Evolutionary conservation across 37 sponge, comb jelly and placozoan species (phyloP).

Genomic region (Bolinopsis microptera): DNA sequence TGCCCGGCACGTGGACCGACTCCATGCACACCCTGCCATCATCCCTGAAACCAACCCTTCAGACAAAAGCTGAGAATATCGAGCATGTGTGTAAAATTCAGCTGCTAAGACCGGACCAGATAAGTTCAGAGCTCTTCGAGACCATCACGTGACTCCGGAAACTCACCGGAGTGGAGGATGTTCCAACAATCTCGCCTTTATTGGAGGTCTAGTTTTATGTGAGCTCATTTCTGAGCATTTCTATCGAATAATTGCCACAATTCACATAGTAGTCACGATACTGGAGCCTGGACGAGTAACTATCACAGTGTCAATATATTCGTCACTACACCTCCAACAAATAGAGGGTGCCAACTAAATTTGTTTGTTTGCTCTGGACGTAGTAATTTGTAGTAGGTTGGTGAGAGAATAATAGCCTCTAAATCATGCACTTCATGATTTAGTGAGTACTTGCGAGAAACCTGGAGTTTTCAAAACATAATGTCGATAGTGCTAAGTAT

Average conservation of each 20-base stretch:
- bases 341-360: not conserved
- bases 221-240: not conserved
- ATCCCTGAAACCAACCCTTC: not conserved
- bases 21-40: not conserved
- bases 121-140: not conserved
- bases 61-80: not conserved
- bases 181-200: not conserved
- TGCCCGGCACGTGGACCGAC: not conserved
- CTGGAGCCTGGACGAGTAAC: not conserved
- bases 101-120: not conserved
- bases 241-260: not conserved
- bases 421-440: not conserved
- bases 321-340: not conserved
- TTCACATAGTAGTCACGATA: not conserved
- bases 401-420: not conserved
- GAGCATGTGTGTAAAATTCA: not conserved
- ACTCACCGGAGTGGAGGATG: not conserved
- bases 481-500: too few species aligned
- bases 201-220: not conserved
- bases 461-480: not conserved
- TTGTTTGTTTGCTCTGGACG: not conserved
- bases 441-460: not conserved
- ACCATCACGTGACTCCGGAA: too few species aligned
- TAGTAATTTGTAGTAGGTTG: not conserved
- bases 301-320: constrained; percentile 50